Percentiles rank a stretch among this genome's conserved stretches.
Evolutionary conservation across 1,140 invertebrate genomes (phyloP).

Genomic region (Sycobia sp.): DNA sequence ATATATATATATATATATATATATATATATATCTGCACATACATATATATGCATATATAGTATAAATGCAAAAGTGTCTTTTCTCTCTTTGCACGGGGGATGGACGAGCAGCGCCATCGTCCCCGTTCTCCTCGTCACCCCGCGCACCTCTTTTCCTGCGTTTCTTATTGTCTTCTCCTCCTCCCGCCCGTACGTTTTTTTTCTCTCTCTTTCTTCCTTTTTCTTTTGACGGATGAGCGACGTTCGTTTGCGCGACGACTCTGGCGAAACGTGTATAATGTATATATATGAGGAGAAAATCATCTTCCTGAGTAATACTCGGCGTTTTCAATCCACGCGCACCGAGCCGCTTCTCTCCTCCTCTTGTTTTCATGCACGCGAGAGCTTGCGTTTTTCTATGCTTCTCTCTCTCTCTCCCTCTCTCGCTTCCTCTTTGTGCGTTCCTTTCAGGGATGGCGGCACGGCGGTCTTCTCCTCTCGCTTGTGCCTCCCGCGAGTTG

Average conservation of each 20-base stretch:
- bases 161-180: slow-evolving; percentile 31
- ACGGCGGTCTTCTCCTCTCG: not conserved
- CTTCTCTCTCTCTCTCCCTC: slow-evolving; percentile 17
- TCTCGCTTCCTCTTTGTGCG: slow-evolving; percentile 14
- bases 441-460: not conserved
- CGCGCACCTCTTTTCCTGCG: not conserved
- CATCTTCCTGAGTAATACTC: slow-evolving; percentile 31
- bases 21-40: too few species aligned
- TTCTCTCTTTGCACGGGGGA: too few species aligned
- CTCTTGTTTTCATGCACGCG: not conserved
- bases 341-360: slow-evolving; percentile 17
- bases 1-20: too few species aligned
- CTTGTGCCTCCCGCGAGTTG: not conserved
- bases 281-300: slow-evolving; percentile 30
- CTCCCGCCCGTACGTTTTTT: too few species aligned
- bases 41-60: too few species aligned
- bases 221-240: slow-evolving; percentile 18
- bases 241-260: slow-evolving; percentile 12
- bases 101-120: too few species aligned
- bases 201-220: slow-evolving; percentile 20
- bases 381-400: not conserved
- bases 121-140: too few species aligned
- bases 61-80: too few species aligned
- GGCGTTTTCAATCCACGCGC: slow-evolving; percentile 25
- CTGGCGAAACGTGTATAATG: slow-evolving; percentile 12